phyloP scores from a whole-genome alignment of 2,797 vertebrate genomes.

The Sciurus carolinensis region DNA sequence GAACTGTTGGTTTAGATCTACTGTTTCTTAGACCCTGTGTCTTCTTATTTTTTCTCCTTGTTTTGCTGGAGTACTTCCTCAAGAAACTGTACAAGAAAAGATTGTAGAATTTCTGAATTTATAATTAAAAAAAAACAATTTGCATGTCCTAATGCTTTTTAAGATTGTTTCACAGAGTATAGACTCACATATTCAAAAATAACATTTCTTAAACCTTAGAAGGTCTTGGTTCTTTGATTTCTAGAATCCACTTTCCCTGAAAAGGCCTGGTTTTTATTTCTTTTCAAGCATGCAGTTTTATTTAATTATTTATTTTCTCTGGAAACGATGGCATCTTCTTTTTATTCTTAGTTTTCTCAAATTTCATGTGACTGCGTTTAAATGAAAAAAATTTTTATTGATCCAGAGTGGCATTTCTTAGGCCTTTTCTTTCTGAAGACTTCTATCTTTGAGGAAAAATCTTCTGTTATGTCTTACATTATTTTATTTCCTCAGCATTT shows the following conservation, averaged over 20 bases:
- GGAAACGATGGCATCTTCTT: background rate
- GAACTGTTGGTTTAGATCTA: background rate
- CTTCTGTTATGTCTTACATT: background rate
- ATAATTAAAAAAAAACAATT: background rate
- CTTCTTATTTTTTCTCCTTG: background rate
- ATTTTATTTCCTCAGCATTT: background rate
- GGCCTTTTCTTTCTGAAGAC: background rate
- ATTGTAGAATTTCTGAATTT: slow-evolving; percentile 3
- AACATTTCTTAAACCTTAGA: background rate
- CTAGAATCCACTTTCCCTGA: background rate
- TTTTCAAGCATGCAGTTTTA: background rate
- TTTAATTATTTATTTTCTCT: background rate
- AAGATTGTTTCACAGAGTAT: background rate
- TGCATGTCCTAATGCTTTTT: background rate
- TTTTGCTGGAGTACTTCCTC: slow-evolving; percentile 30
- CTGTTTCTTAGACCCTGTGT: background rate
- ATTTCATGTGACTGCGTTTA: background rate
- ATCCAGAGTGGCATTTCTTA: background rate
- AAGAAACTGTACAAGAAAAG: background rate
- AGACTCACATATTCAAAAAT: background rate
- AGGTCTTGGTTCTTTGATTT: background rate
- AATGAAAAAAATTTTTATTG: background rate
- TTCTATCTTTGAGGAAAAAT: background rate
- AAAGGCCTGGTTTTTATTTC: background rate
- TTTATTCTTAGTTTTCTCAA: background rate